Conservation (phyloP, 1,140 invertebrate genomes). For the Drosophila tristis region DNA sequence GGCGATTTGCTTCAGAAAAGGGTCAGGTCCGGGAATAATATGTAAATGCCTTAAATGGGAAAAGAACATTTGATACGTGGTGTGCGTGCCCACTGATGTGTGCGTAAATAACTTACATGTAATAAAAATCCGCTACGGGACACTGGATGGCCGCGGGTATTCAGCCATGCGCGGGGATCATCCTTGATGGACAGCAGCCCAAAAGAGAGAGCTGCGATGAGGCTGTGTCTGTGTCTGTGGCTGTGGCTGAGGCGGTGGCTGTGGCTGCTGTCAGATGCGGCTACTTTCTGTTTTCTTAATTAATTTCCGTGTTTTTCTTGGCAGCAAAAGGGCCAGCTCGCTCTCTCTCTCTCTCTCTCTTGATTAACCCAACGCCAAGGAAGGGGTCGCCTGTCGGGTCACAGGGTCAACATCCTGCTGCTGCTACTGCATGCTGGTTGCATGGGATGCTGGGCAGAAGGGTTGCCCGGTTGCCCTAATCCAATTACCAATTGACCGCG, state of each 20-base stretch:
- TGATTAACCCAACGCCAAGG: constrained; percentile 15
- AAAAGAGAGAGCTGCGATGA: too few species aligned
- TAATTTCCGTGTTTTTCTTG: constrained; percentile 58
- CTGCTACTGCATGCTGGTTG: constrained; percentile 7
- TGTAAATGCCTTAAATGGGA: constrained; percentile 2
- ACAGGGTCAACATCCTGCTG: constrained; percentile 22
- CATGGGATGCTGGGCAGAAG: constrained; percentile 26
- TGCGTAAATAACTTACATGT: constrained; percentile 61
- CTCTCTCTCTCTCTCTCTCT: neutral
- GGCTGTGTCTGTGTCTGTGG: neutral
- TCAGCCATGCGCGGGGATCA: neutral
- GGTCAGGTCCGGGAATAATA: neutral
- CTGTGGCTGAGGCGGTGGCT: too few species aligned
- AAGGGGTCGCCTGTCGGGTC: constrained; percentile 33
- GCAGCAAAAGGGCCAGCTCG: constrained; percentile 32
- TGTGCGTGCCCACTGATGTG: constrained; percentile 46
- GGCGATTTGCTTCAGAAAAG: too few species aligned
- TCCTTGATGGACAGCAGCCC: neutral
- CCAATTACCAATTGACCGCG: constrained; percentile 74
- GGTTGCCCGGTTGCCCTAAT: constrained; percentile 53
- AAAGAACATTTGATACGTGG: too few species aligned
- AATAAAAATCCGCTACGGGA: constrained; percentile 63
- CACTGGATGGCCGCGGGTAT: constrained; percentile 22
- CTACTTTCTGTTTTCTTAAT: constrained; percentile 65
- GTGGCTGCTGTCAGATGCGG: too few species aligned